Evolutionary conservation across 92 coral and sea anemone species (phyloP).

Genomic region (Porites evermanni): DNA sequence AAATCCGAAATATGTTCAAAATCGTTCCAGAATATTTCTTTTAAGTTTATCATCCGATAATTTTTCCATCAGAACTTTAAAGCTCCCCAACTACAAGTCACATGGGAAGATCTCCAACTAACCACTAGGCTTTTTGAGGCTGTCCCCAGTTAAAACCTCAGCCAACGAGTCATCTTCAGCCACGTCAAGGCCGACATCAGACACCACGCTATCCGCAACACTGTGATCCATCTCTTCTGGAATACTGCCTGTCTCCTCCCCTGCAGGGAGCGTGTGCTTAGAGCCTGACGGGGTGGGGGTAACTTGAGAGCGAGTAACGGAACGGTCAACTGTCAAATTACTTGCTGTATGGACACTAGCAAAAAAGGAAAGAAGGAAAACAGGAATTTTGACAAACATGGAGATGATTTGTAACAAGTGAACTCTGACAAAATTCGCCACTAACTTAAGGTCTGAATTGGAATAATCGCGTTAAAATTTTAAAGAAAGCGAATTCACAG

Average conservation of each 20-base stretch:
- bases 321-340: constrained; percentile 32
- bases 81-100: not conserved
- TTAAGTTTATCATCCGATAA: not conserved
- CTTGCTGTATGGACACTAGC: constrained; percentile 33
- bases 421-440: not conserved
- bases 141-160: constrained; percentile 34
- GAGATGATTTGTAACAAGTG: no score
- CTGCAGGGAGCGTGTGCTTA: not conserved
- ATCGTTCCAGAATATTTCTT: no score
- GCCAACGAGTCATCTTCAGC: constrained; percentile 65
- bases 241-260: constrained; percentile 72
- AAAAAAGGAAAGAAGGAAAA: not conserved
- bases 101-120: not conserved
- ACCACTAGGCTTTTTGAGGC: constrained; percentile 45
- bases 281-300: constrained; percentile 37
- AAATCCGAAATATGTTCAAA: no score
- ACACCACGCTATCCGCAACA: constrained; percentile 78
- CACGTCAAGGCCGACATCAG: constrained; percentile 61
- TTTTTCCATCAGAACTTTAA: no score
- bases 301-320: constrained; percentile 18
- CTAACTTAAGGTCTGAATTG: no score
- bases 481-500: no score
- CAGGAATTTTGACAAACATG: not conserved
- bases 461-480: no score
- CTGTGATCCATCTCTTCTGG: constrained; percentile 82